Base-by-base conservation (phyloP, 2,797 vertebrate species). In the Xiphorhynchus erythropygius region DNA sequence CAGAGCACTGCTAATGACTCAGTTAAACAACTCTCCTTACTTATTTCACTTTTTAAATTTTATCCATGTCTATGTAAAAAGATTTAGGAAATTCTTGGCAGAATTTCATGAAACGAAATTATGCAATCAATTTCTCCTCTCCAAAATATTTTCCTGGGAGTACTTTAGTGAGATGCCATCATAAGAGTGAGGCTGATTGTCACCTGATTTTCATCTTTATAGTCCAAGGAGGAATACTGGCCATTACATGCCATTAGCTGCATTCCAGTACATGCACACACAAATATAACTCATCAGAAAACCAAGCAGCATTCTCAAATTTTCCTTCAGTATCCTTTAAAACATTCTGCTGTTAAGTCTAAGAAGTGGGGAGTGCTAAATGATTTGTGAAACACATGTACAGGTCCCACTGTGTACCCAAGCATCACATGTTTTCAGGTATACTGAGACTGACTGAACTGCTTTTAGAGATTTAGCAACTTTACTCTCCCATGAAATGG, bases 311-410 rank as follows among this genome's bases (percentile, higher is more conserved):
- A 6, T 68, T 78, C 67, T 83, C 46, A 68, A 9, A 13, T 73
- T 84, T 89, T 91, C 56, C 42, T 80, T 75, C 95, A 84, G 65
- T 80, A 92, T 67, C 27, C n/a, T n/a, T n/a, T 25, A 62, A 79
- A 53, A 44, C 0, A 1, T 16, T n/a, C 6, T 56, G 10, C 47
- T 89, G 50, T 35, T 73, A 23, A 89, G 44, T 37, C 35, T 30
- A 57, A 87, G 35, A 79, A 91, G 57, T 19, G 13, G 24, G 57
- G 42, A 63, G 5, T 22, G 16, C 3, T 13, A 12, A 83, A 64
- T 8, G 12, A 56, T 60, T 46, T 25, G 32, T 71, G 49, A 81
- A 80, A 50, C 27, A 22, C 15, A 27, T 10, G 5, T 56, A 18
- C 25, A 57, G 14, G 23, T 59, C 63, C 30, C 4, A 4, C 3